These are phyloP conservation scores for Argyrosomus regius DNA, from an alignment of 2,797 vertebrate genomes.

Conservation along the genomic window DNA sequence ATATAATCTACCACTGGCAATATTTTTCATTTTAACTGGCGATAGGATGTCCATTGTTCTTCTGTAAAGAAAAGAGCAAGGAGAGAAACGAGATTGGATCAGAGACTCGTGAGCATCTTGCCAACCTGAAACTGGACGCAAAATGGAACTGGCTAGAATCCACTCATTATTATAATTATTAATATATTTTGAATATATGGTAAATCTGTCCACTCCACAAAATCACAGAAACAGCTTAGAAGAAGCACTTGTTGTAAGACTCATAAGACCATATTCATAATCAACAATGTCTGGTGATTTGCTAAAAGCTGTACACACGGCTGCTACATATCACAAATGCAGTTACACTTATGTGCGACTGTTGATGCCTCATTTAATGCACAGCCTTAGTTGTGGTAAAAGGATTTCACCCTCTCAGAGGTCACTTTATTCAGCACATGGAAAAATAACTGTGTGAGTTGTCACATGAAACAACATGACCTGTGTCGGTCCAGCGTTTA, in stretches of 20 bases:
- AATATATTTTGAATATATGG: not conserved
- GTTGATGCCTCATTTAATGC: constrained; percentile 30
- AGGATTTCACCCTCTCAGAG: constrained; percentile 43
- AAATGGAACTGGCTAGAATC: not conserved
- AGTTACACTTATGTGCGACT: constrained; percentile 7
- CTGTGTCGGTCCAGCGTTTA: constrained; percentile 56
- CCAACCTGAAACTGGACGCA: not conserved
- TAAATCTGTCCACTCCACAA: not conserved
- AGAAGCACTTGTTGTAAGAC: not conserved
- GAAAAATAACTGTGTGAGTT: not conserved
- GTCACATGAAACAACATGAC: constrained; percentile 41
- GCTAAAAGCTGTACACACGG: constrained; percentile 19
- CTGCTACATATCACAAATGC: constrained; percentile 1
- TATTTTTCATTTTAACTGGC: constrained; percentile 2
- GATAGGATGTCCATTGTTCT: not conserved
- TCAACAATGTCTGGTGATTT: constrained; percentile 3
- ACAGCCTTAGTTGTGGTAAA: constrained; percentile 34
- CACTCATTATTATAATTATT: not conserved
- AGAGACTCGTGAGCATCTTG: constrained; percentile 7
- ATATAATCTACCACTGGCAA: constrained; percentile 4
- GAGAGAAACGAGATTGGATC: not conserved
- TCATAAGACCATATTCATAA: constrained; percentile 16
- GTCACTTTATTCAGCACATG: constrained; percentile 34
- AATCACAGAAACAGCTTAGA: not conserved
- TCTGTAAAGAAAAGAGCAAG: not conserved